These are phyloP conservation scores for Mus spretus DNA, from an alignment of 2,797 vertebrate species.

Conservation along the genomic window DNA sequence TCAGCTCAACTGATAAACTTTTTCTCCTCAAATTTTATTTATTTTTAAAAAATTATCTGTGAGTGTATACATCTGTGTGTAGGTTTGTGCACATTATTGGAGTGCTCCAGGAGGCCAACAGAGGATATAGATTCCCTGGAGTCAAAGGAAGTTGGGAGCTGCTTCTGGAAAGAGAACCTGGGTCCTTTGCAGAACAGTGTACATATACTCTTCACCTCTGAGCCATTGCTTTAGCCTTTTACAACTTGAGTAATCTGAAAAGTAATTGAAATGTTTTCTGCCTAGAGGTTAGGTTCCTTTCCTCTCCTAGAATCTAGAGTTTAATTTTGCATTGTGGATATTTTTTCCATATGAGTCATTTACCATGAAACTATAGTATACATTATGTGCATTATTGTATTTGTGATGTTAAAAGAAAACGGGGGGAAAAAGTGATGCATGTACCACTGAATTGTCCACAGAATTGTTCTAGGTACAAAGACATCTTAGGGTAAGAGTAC, in stretches of 20 bases:
- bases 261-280: not conserved
- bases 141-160: not conserved
- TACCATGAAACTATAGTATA: not conserved
- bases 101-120: not conserved
- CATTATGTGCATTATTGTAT: constrained; percentile 6
- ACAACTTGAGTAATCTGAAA: not conserved
- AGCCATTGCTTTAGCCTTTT: not conserved
- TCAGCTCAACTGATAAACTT: not conserved
- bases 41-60: not conserved
- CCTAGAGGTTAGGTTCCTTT: not conserved
- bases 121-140: not conserved
- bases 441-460: not conserved
- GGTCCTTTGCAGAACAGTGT: not conserved
- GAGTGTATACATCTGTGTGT: not conserved
- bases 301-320: not conserved
- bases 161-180: not conserved
- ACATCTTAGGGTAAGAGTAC: not conserved
- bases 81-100: not conserved
- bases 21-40: not conserved
- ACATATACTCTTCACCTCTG: not conserved
- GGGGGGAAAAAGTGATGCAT: not conserved
- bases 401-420: not conserved
- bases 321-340: not conserved
- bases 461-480: not conserved
- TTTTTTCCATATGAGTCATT: constrained; percentile 32